Base-by-base conservation (phyloP, 2,888 invertebrate genomes). In the Pandemis cinnamomeana region DNA sequence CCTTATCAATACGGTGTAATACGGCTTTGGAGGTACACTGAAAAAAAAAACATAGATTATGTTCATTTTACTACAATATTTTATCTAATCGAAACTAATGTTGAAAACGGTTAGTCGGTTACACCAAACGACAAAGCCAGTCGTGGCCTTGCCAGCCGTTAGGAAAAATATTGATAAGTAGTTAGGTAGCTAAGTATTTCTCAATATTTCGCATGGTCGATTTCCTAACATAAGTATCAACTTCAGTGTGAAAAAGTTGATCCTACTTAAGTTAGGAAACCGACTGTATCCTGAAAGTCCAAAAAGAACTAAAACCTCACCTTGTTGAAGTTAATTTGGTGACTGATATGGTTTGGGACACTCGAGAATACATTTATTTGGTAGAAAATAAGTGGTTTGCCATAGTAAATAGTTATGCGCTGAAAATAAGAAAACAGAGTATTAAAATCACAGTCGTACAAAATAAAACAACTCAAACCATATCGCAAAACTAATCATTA, bases 21-120 rank as follows among this genome's bases (percentile, higher is more conserved):
- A 70, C 0, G 92, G 85, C 53, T 72, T 81, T 1, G 77, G 84
- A 3, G 89, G 92, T 46, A 89, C 53, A 2, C 93, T 93, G 92
- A 92, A 77, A 72, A 78, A 83, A 78, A 77, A 36, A 63, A 44
- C 51, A 36, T 51, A 64, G 36, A 53, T 41, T 67, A 53, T 36
- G 2, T 36, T 36, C 4, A 36, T 36, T 20, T 20, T 4, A 36
- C 27, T 4, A 36, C 27, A 36, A 36, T 36, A 36, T 36, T 36
- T 36, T 36, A 36, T 36, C 1, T 36, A 36, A 36, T 36, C 27
- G 27, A 36, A 36, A 36, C 27, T 36, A 36, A 36, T 36, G 27
- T 36, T 36, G 3, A n/a, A 36, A 61, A 61, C 2, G 4, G 51
- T n/a, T n/a, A 36, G 41, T 41, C 2, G 4, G 51, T n/a, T n/a